Base-by-base conservation (phyloP, 2,888 invertebrate genomes). In the Lottia gigantea region DNA sequence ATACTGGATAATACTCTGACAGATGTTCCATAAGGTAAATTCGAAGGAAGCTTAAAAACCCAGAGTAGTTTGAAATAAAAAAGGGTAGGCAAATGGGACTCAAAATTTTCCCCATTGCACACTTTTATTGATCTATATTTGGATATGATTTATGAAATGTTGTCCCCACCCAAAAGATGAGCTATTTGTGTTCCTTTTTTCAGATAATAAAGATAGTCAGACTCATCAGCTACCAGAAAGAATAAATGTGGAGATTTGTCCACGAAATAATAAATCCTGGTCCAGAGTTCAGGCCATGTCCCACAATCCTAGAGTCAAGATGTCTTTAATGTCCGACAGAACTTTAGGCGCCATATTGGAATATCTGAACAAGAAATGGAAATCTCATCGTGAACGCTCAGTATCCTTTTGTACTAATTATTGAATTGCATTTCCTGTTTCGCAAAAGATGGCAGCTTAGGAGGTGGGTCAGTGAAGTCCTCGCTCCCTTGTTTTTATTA, bases 261-360 rank as follows among this genome's bases (percentile, higher is more conserved):
- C 97, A 31, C 93, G 93, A 72, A 92, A 92, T 81, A 93, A 94
- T 89, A 90, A 90, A 76, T 92, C 95, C 40, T 96, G 95, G 93
- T 91, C 94, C 82, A 92, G 92, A 81, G 95, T 97, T 46, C 96
- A 96, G 75, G 83, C 82, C 11, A 90, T 94, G 69, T 94, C 96
- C 2, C 96, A 96, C 91, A 97, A 97, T 91, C 97, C 97, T 45
- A 92, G 96, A 79, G 91, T 94, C 7, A 91, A 93, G 72, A 92
- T 93, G 55, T 91, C 92, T 65, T 90, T 95, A 68, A 93, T 94
- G 26, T 91, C 95, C 69, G 94, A 95, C 82, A 92, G 94, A 76
- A 91, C 93, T 64, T 90, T 96, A 12, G 91, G 91, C 16, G 92
- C 92, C 70, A 90, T 96, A 64, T 91, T 96, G 63, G 90, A 90